phyloP scores from a whole-genome alignment of 2,113 vertebrate species.

The Smithornis capensis region DNA sequence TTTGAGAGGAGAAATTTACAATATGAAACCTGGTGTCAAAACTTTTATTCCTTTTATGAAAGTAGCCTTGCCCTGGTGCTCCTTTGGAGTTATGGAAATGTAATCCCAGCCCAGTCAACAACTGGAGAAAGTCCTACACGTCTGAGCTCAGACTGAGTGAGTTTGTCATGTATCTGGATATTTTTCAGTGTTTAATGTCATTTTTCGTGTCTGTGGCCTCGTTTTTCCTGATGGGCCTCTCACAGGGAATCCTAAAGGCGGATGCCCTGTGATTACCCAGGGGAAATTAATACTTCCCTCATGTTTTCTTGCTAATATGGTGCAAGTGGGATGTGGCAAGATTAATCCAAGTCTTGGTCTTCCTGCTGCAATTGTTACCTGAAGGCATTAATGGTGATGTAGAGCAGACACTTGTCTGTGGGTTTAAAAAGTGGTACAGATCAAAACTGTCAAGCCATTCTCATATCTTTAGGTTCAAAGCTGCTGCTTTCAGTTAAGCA shows the following conservation, averaged over 20 bases:
- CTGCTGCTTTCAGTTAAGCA: neutral
- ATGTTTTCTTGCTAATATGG: neutral
- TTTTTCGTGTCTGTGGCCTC: neutral
- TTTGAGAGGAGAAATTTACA: slow-evolving; percentile 30
- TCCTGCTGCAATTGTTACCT: neutral
- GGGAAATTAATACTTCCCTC: neutral
- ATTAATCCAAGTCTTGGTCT: neutral
- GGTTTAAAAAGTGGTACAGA: neutral
- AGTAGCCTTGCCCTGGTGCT: neutral
- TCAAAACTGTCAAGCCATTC: neutral
- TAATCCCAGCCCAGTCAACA: neutral
- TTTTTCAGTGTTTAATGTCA: neutral
- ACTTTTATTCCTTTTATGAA: slow-evolving; percentile 28
- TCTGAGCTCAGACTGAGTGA: neutral
- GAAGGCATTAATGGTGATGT: neutral
- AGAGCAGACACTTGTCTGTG: neutral
- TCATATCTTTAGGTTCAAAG: neutral
- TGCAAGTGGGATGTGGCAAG: slow-evolving; percentile 28
- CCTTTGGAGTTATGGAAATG: neutral
- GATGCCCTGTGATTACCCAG: neutral
- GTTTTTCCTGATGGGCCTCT: neutral
- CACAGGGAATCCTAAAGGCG: neutral
- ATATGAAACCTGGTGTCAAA: slow-evolving; percentile 32
- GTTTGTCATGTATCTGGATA: neutral
- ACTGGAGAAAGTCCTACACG: neutral